phyloP scores from a whole-genome alignment of 1,140 invertebrate species.

The Zophobas atratus region DNA sequence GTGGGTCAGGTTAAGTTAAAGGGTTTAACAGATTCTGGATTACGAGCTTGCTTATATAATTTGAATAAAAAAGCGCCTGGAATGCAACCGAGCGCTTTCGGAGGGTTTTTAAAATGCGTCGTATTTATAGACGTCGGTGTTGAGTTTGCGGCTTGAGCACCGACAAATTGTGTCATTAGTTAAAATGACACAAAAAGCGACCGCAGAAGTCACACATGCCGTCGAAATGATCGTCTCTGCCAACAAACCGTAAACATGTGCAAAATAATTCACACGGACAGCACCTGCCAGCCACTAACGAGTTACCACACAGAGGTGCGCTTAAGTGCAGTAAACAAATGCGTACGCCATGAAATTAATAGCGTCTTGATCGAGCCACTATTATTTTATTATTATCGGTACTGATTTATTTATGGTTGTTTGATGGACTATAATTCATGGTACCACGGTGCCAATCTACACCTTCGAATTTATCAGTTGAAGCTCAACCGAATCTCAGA shows the following conservation, averaged over 20 bases:
- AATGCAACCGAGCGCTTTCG: conserved; percentile 37
- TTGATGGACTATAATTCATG: conserved; percentile 19
- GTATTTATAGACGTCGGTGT: conserved; percentile 52
- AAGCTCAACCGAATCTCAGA: not conserved
- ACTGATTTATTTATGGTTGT: not conserved
- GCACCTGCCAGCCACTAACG: conserved; percentile 15
- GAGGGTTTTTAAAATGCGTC: conserved; percentile 45
- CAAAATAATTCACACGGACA: conserved; percentile 31
- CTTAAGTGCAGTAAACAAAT: not conserved
- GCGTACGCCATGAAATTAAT: not conserved
- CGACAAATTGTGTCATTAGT: conserved; percentile 60
- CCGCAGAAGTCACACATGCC: conserved; percentile 52
- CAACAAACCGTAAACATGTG: conserved; percentile 51
- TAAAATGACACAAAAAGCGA: conserved; percentile 53
- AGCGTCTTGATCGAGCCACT: not conserved
- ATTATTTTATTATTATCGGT: not conserved
- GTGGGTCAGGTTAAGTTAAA: conserved; percentile 1
- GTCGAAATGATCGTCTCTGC: conserved; percentile 54
- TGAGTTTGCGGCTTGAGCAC: conserved; percentile 52
- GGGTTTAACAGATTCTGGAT: conserved; percentile 23
- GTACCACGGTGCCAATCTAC: not conserved
- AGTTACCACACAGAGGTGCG: not conserved
- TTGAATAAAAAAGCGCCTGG: conserved; percentile 41
- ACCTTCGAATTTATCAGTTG: conserved; percentile 8
- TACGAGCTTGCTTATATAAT: not conserved